phyloP scores from a whole-genome alignment of 2,888 invertebrate species.

The Drepanosiphum platanoidis region DNA sequence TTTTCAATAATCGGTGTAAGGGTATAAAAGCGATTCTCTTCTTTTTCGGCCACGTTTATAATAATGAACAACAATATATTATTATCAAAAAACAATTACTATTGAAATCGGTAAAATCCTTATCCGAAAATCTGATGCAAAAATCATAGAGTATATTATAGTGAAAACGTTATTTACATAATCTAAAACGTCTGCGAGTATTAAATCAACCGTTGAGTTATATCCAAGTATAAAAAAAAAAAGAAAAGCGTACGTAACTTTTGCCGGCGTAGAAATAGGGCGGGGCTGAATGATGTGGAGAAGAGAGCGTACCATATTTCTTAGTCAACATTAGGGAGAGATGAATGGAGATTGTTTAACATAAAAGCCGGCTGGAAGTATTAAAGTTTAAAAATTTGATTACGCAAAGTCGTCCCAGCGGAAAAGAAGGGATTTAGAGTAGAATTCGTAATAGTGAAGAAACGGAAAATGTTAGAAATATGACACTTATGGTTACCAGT shows the following conservation, averaged over 20 bases:
- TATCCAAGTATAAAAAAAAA: conserved; percentile 4
- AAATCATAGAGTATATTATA: conserved; percentile 15
- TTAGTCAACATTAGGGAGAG: conserved; percentile 33
- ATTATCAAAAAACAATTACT: too few species aligned
- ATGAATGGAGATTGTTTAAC: conserved; percentile 51
- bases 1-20: too few species aligned
- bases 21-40: too few species aligned
- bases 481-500: conserved; percentile 38
- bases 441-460: conserved; percentile 21
- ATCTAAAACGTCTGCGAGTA: conserved; percentile 32
- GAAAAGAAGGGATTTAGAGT: conserved; percentile 55
- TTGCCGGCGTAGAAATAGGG: conserved; percentile 33
- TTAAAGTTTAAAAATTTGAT: conserved; percentile 59
- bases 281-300: conserved; percentile 10
- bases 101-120: conserved; percentile 1
- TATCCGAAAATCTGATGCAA: conserved; percentile 12
- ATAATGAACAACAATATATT: too few species aligned
- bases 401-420: conserved; percentile 55
- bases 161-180: conserved; percentile 30
- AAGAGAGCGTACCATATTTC: conserved; percentile 40
- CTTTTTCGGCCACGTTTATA: too few species aligned
- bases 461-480: conserved; percentile 36
- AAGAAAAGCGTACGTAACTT: conserved; percentile 6
- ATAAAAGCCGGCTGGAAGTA: conserved; percentile 48
- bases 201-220: conserved; percentile 43